Evolutionary conservation across 1,140 invertebrate species (phyloP).

Genomic region (Drosophila asahinai): DNA sequence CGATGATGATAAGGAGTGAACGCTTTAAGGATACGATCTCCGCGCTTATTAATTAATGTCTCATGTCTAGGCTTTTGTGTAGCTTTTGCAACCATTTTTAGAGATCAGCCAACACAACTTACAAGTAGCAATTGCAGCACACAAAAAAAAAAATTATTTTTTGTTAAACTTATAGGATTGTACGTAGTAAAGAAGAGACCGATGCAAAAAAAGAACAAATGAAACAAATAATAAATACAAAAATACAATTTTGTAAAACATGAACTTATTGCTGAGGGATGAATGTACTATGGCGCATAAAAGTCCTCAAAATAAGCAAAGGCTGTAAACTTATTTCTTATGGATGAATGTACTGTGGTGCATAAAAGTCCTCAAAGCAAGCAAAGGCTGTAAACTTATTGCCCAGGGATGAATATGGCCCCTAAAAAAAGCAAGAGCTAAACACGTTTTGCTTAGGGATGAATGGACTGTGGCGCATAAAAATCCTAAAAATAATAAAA

Average conservation of each 20-base stretch:
- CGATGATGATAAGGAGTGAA: constrained; percentile 24
- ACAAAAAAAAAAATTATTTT: constrained; percentile 12
- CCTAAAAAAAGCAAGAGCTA: no score
- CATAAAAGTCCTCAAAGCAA: no score
- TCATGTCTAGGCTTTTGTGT: constrained; percentile 56
- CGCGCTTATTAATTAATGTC: constrained; percentile 34
- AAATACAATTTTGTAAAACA: constrained; percentile 77
- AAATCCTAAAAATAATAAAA: no score
- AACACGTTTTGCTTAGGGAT: no score
- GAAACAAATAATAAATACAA: constrained; percentile 66
- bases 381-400: no score
- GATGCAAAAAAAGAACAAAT: constrained; percentile 35
- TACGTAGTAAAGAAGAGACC: constrained; percentile 42
- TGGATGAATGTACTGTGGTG: no score
- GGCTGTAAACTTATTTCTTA: no score
- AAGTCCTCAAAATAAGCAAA: no score
- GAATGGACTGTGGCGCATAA: no score
- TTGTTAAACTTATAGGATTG: constrained; percentile 40
- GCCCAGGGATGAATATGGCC: no score
- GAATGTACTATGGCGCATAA: no score
- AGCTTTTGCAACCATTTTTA: constrained; percentile 70
- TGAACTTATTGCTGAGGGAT: no score
- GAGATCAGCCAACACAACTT: constrained; percentile 20
- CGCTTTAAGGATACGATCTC: constrained; percentile 65
- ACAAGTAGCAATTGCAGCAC: constrained; percentile 32